A percentile compares a stretch with the other conserved stretches of the same genome.
phyloP scores from a whole-genome alignment of 1,140 invertebrate genomes.

The Aphis craccivora region DNA sequence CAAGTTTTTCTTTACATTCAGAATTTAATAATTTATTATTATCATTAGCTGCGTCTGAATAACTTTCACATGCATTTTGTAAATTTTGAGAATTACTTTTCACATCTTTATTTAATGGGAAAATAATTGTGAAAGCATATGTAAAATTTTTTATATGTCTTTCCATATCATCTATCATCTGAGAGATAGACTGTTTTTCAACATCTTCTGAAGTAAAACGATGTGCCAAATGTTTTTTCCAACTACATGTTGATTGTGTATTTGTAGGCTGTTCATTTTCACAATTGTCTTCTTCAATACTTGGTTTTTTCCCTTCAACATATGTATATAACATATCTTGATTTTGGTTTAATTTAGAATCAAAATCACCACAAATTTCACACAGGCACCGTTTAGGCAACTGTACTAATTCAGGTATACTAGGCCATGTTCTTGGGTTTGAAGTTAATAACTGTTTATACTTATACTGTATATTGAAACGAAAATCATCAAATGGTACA shows the following conservation, averaged over 20 bases:
- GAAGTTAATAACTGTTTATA: constrained; percentile 47
- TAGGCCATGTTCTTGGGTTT: constrained; percentile 39
- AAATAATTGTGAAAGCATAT: constrained; percentile 39
- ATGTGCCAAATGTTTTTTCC: constrained; percentile 45
- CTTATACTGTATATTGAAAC: constrained; percentile 51
- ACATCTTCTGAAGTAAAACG: constrained; percentile 44
- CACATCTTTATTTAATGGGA: constrained; percentile 11
- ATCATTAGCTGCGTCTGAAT: constrained; percentile 6
- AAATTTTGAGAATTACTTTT: constrained; percentile 18
- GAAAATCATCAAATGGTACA: constrained; percentile 47
- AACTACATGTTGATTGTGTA: background rate
- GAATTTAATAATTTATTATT: background rate
- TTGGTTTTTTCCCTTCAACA: constrained; percentile 36
- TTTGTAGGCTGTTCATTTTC: constrained; percentile 36
- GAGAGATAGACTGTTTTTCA: constrained; percentile 39
- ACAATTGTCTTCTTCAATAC: constrained; percentile 21
- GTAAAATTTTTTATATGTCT: constrained; percentile 21
- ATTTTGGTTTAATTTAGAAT: constrained; percentile 45
- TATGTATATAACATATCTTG: constrained; percentile 37
- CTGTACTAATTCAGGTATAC: constrained; percentile 34
- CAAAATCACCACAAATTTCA: constrained; percentile 46
- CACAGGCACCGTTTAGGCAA: constrained; percentile 37
- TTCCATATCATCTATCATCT: constrained; percentile 46
- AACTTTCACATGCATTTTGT: constrained; percentile 33
- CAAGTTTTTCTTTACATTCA: background rate